A percentile compares a stretch with the other conserved stretches of the same genome.
Conservation (phyloP, 2,113 vertebrate genomes). For the Erythrolamprus reginae region DNA sequence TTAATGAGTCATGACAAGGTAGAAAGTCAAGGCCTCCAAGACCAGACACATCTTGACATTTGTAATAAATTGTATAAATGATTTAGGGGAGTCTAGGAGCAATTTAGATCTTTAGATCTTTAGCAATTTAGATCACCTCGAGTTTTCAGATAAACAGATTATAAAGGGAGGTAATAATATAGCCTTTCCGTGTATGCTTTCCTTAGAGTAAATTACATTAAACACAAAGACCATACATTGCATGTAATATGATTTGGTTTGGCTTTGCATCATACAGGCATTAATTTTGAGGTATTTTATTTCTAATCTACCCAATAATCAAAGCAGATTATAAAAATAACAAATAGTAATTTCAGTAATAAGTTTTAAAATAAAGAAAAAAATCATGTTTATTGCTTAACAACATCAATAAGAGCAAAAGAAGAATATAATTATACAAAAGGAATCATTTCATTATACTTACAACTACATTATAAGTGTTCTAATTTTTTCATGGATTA, state of each 20-base stretch:
- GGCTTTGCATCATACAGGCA: neutral
- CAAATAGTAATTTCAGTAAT: neutral
- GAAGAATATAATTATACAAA: neutral
- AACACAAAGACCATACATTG: neutral
- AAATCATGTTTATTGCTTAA: neutral
- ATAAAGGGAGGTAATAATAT: neutral
- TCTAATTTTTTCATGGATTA: neutral
- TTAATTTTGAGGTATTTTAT: neutral
- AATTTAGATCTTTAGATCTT: neutral
- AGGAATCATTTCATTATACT: neutral
- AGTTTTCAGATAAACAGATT: neutral
- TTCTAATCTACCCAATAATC: neutral
- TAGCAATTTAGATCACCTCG: neutral
- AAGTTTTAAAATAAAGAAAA: neutral
- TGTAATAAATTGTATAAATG: neutral
- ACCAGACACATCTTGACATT: neutral
- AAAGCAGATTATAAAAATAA: neutral
- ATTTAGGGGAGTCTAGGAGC: neutral
- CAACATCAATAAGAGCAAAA: neutral
- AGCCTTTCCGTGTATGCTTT: neutral
- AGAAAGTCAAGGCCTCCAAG: neutral
- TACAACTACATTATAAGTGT: neutral
- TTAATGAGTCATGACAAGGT: neutral
- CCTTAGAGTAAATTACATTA: neutral
- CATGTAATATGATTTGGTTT: neutral